Conservation (phyloP, 2,113 vertebrate genomes). For the Chascanopsetta lugubris region DNA sequence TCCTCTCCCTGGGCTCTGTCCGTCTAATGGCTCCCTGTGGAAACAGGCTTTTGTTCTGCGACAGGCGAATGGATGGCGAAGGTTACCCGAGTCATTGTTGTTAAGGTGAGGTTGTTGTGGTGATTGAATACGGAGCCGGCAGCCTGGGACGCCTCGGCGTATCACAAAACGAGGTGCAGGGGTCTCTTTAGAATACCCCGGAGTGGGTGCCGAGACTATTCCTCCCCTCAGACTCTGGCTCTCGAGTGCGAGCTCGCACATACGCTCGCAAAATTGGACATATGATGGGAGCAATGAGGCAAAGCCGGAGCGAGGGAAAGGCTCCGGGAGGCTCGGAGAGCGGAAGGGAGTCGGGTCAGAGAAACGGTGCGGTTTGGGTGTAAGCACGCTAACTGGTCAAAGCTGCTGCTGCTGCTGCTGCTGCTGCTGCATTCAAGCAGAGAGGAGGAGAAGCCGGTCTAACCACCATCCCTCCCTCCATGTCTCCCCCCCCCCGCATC, state of each 20-base stretch:
- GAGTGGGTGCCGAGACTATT: slow-evolving; percentile 1
- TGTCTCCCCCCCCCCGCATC: not conserved
- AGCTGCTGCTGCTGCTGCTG: slow-evolving; percentile 31
- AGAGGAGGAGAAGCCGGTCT: slow-evolving; percentile 18
- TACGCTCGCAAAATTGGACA: slow-evolving; percentile 41
- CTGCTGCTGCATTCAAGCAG: slow-evolving; percentile 28
- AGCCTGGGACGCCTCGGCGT: slow-evolving; percentile 39
- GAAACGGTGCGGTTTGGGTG: slow-evolving; percentile 56
- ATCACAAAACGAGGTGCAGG: slow-evolving; percentile 24
- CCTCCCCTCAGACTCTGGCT: not conserved
- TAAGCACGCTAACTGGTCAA: slow-evolving; percentile 25
- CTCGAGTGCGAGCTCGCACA: not conserved
- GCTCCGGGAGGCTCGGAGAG: slow-evolving; percentile 25
- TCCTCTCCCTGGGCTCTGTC: slow-evolving; percentile 65
- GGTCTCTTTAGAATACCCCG: slow-evolving; percentile 49
- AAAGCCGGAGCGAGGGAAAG: slow-evolving; percentile 26
- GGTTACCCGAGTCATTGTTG: slow-evolving; percentile 69
- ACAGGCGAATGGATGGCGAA: slow-evolving; percentile 71
- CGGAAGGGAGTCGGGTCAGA: slow-evolving; percentile 54
- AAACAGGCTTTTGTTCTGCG: slow-evolving; percentile 71
- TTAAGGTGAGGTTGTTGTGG: slow-evolving; percentile 62
- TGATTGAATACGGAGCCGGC: slow-evolving; percentile 57
- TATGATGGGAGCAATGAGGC: slow-evolving; percentile 56
- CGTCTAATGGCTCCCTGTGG: slow-evolving; percentile 74
- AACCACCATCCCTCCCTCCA: slow-evolving; percentile 13